These are phyloP conservation scores for Leptogaster cylindrica DNA, from an alignment of 2,888 invertebrate species.

Conservation along the genomic window DNA sequence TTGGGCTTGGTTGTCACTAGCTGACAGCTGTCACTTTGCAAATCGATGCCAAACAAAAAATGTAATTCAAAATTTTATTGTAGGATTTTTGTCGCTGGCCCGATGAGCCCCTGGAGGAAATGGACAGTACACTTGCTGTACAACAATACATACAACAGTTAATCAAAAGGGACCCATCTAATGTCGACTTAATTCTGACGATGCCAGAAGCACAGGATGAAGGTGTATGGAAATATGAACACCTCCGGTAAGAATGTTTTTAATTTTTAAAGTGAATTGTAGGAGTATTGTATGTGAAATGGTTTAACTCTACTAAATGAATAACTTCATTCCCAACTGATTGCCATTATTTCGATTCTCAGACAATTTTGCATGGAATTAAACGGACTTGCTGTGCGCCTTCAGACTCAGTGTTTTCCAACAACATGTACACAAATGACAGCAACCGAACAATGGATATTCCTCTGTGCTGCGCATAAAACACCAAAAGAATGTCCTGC, in stretches of 20 bases:
- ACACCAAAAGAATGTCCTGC: constrained; percentile 99
- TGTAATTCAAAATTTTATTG: constrained; percentile 41
- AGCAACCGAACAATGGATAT: constrained; percentile 99
- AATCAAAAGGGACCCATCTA: constrained; percentile 89
- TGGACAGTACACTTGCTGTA: constrained; percentile 98
- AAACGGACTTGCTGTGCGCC: constrained; percentile 95
- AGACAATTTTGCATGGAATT: constrained; percentile 99
- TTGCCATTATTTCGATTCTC: too few species aligned
- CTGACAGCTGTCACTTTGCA: constrained; percentile 10
- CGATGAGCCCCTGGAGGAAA: constrained; percentile 97
- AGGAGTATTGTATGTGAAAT: too few species aligned
- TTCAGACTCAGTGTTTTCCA: constrained; percentile 96
- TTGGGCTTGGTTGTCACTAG: constrained; percentile 28
- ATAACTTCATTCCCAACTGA: too few species aligned
- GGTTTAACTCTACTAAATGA: too few species aligned
- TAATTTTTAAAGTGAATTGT: too few species aligned
- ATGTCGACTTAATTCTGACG: constrained; percentile 91
- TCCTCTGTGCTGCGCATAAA: constrained; percentile 99
- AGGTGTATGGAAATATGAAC: constrained; percentile 99
- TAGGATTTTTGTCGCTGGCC: constrained; percentile 98
- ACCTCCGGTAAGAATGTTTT: constrained; percentile 72
- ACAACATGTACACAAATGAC: constrained; percentile 99
- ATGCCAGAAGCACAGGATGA: constrained; percentile 98
- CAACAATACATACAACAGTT: constrained; percentile 99
- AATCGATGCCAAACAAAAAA: constrained; percentile 29